A percentile compares a stretch with the other conserved stretches of the same genome.
Conservation (phyloP, 2,888 invertebrate genomes). For the Eilema caniola region DNA sequence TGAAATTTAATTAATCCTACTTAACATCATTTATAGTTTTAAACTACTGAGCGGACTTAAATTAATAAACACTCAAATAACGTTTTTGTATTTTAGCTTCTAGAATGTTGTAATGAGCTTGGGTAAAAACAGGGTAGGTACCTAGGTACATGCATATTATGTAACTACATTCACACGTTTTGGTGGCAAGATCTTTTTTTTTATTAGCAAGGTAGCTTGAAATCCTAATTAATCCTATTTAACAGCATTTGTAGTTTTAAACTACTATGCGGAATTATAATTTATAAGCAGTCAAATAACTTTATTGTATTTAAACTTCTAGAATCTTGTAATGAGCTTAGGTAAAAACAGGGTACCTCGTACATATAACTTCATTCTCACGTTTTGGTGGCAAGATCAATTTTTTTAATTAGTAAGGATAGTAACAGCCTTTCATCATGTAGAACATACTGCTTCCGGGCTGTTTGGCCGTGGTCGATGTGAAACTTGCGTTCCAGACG, state of each 20-base stretch:
- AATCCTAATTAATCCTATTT: background rate
- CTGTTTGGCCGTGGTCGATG: too few relatives aligned
- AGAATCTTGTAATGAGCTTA: background rate
- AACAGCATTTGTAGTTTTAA: background rate
- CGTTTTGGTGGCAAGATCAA: too few relatives aligned
- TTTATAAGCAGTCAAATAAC: background rate
- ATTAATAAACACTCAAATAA: background rate
- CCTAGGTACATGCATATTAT: too few relatives aligned
- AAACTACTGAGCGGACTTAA: background rate
- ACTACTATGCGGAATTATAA: background rate
- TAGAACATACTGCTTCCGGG: too few relatives aligned
- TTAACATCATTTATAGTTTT: background rate
- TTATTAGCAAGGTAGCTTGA: too few relatives aligned
- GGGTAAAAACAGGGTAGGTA: background rate
- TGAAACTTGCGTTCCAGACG: too few relatives aligned
- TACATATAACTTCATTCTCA: too few relatives aligned
- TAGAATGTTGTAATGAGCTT: background rate
- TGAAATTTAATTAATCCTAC: background rate
- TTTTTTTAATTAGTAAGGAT: too few relatives aligned
- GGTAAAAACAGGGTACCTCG: background rate
- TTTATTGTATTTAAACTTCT: background rate
- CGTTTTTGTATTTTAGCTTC: background rate
- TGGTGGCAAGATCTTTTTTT: too few relatives aligned
- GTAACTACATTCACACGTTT: too few relatives aligned
- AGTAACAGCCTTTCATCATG: too few relatives aligned